Conservation (phyloP, 2,888 invertebrate genomes). For the Anorthoa munda region DNA sequence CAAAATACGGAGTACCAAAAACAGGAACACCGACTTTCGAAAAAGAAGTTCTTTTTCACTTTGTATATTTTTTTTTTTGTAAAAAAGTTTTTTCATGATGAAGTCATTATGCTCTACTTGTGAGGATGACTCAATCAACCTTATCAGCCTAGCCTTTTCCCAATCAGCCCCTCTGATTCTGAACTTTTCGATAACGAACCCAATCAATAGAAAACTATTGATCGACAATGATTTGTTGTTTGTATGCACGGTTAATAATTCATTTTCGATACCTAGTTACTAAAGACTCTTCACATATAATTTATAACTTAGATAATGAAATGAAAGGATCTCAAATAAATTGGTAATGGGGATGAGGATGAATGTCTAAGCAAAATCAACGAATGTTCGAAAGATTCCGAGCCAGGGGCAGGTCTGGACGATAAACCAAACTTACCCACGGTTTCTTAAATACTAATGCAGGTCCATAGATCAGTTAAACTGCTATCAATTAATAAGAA, state of each 20-base stretch:
- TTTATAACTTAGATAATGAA: not conserved
- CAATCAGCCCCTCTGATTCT: slow-evolving; percentile 11
- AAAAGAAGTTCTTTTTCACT: too few species aligned
- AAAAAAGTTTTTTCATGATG: not conserved
- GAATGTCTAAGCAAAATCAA: not conserved
- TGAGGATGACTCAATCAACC: not conserved
- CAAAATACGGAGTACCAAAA: too few species aligned
- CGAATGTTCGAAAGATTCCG: not conserved
- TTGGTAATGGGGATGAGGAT: not conserved
- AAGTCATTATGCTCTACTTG: slow-evolving; percentile 5
- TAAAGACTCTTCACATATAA: not conserved
- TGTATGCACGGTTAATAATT: not conserved
- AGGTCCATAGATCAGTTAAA: not conserved
- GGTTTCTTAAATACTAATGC: not conserved
- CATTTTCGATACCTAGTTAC: not conserved
- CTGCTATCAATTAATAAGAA: not conserved
- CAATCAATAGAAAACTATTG: slow-evolving; percentile 18
- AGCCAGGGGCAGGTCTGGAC: not conserved
- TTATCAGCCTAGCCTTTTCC: slow-evolving; percentile 24
- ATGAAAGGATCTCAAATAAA: not conserved
- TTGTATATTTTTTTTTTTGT: too few species aligned
- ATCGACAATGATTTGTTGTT: slow-evolving; percentile 1
- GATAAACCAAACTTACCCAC: too few species aligned
- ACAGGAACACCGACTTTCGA: too few species aligned
- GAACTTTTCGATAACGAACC: slow-evolving; percentile 15